Evolutionary conservation across 2,888 invertebrate species (phyloP).

Genomic region (Acronicta psi): DNA sequence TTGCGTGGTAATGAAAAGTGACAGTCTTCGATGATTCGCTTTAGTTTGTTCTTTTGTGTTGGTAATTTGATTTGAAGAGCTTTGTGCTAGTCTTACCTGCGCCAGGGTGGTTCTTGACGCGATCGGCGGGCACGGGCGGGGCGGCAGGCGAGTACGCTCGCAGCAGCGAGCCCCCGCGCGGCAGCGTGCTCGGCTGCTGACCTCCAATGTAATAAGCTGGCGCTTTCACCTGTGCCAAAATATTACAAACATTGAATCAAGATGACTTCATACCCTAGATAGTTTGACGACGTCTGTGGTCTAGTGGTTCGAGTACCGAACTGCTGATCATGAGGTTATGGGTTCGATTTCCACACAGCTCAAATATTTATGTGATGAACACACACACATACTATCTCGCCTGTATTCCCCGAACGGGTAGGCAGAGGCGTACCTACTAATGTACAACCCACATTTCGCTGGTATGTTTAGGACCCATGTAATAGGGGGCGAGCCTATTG

Average conservation of each 20-base stretch:
- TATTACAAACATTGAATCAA: not conserved
- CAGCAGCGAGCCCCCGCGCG: constrained; percentile 90
- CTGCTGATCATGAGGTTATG: too few species aligned
- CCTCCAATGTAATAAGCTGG: constrained; percentile 93
- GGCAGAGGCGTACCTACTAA: too few species aligned
- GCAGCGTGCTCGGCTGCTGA: constrained; percentile 89
- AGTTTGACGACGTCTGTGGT: too few species aligned
- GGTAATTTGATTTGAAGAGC: constrained; percentile 27
- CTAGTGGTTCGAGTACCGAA: too few species aligned
- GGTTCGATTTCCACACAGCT: too few species aligned
- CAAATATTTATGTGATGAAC: too few species aligned
- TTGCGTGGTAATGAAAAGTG: constrained; percentile 28
- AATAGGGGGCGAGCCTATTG: too few species aligned
- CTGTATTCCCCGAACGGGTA: too few species aligned
- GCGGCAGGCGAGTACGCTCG: constrained; percentile 91
- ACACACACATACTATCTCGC: too few species aligned
- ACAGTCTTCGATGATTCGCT: constrained; percentile 6
- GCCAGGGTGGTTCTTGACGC: constrained; percentile 86
- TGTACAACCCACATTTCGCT: too few species aligned
- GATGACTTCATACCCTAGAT: too few species aligned
- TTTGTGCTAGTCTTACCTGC: constrained; percentile 60
- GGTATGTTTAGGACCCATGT: too few species aligned
- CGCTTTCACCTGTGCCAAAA: constrained; percentile 79
- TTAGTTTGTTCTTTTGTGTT: constrained; percentile 17
- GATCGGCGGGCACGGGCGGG: constrained; percentile 89